These are phyloP conservation scores for Zele albiditarsus DNA, from an alignment of 2,888 invertebrate species.

Conservation along the genomic window DNA sequence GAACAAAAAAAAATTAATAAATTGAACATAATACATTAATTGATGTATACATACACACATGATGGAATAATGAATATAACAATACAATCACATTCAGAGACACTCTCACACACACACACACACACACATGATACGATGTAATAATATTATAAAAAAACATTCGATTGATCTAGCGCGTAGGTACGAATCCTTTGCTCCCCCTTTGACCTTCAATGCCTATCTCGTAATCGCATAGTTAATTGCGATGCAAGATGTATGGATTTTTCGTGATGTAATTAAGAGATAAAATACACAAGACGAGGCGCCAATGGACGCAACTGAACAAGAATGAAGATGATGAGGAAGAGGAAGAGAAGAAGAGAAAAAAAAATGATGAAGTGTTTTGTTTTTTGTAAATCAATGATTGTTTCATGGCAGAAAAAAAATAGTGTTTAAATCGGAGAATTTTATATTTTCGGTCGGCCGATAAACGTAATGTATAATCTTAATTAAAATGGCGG, in stretches of 20 bases:
- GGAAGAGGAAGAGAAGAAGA: constrained; percentile 9
- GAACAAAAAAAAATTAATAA: constrained; percentile 21
- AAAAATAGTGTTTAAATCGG: constrained; percentile 11
- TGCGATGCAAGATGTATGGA: constrained; percentile 68
- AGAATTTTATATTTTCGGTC: constrained; percentile 17
- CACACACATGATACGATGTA: constrained; percentile 56
- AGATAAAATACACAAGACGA: constrained; percentile 25
- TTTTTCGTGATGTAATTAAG: constrained; percentile 45
- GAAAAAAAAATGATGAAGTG: constrained; percentile 20
- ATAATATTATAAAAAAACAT: constrained; percentile 60
- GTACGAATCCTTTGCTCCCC: constrained; percentile 48
- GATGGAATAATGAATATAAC: constrained; percentile 36
- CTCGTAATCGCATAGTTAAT: constrained; percentile 59
- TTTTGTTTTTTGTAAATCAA: constrained; percentile 28
- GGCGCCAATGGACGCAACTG: not conserved
- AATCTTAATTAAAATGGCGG: constrained; percentile 10
- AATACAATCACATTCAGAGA: too few relatives aligned
- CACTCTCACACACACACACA: constrained; percentile 54
- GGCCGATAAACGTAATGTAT: constrained; percentile 19
- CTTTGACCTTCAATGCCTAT: constrained; percentile 50
- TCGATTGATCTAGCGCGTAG: constrained; percentile 54
- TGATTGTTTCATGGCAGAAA: constrained; percentile 13
- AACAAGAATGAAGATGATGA: constrained; percentile 34
- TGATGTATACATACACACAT: constrained; percentile 7
- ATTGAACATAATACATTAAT: not conserved